Evolutionary conservation across 2,888 invertebrate species (phyloP), one percentile per base, ranked within the genome.

Genomic region (Xanthia icteritia): DNA sequence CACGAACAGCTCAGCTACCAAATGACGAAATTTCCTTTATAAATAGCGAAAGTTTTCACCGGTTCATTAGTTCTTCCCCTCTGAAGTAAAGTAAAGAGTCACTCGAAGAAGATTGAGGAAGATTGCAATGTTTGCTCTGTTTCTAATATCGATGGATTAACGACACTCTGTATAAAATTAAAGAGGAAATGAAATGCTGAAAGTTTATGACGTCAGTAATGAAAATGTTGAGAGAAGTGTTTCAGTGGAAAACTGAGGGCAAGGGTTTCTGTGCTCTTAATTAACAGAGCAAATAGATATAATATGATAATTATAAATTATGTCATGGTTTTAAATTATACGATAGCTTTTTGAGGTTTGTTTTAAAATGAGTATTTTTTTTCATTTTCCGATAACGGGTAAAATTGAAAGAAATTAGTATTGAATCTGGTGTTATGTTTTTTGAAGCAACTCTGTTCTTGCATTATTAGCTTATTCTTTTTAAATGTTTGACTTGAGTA

Each of bases 111-210:
- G 64, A 79, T 79, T 78, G 80, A 72, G 91, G 90, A 92, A 90
- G 89, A 91, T 91, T 90, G 83, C 91, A 91, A 93, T 94, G 93
- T 95, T 95, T 94, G 91, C 93, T 79, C 85, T 90, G 90, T 87
- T 90, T 90, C 91, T 95, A 96, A 96, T 96, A 96, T 94, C 92
- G 90, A 85, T 91, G 96, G 96, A 95, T 96, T 95, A 96, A 94
- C 90, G 92, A 92, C 95, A 92, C 94, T 94, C 92, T 36, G 27
- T 73, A 90, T 91, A 89, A 93, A 96, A 96, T 95, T 96, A 95
- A 95, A 94, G 90, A 81, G 91, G 93, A 93, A 94, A 95, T 94
- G 93, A 93, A 91, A 87, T 79, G 86, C 86, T 85, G 93, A 92
- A 87, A 83, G 86, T 89, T 83, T 78, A 81, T 83, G 54, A 74